These are phyloP conservation scores for Diceros bicornis DNA, from an alignment of 2,797 vertebrate species.

Conservation along the genomic window DNA sequence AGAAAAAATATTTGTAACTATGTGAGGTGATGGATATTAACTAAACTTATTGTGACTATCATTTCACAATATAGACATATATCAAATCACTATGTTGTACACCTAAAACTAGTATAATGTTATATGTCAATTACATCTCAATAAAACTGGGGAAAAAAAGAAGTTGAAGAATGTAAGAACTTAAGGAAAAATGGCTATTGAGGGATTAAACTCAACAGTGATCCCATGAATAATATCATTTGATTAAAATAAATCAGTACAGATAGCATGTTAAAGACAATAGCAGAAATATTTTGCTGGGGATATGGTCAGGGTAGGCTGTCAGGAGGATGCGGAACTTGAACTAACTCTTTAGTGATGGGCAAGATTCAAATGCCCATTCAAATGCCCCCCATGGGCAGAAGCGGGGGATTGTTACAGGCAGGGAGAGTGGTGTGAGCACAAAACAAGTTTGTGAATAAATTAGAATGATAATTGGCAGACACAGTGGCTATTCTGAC, in stretches of 20 bases:
- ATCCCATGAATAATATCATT: neutral
- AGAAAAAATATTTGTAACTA: neutral
- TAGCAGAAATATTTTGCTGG: neutral
- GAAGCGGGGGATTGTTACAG: neutral
- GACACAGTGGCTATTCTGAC: neutral
- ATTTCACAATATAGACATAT: neutral
- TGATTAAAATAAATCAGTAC: slow-evolving; percentile 9
- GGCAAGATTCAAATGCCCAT: neutral
- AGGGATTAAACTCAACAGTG: neutral
- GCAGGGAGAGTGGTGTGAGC: neutral
- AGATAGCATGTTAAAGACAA: neutral
- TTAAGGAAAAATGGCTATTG: neutral
- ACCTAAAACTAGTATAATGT: neutral
- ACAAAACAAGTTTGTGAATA: neutral
- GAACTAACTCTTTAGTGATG: neutral
- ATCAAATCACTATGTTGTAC: neutral
- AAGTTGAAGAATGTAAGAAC: neutral
- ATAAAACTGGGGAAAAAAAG: neutral
- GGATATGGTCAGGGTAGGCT: neutral
- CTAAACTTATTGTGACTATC: neutral
- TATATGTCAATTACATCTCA: neutral
- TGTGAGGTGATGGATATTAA: neutral
- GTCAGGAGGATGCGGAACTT: neutral
- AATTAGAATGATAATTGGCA: neutral
- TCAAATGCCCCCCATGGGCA: no score